These are phyloP conservation scores for Liparis tanakae DNA, from an alignment of 2,797 vertebrate genomes.

Conservation along the genomic window DNA sequence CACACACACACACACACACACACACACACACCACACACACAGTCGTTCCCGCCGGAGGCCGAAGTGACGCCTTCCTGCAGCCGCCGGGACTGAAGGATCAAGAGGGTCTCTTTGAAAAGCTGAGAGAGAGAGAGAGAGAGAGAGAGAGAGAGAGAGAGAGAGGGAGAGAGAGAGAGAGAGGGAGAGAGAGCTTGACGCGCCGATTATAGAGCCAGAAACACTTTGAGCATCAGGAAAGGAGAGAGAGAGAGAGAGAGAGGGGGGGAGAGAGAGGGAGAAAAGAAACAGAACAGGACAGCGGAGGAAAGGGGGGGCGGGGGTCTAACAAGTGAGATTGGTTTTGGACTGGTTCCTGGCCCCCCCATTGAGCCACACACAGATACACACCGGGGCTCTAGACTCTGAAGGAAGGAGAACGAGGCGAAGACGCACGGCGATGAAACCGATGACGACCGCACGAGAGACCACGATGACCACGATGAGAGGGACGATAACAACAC, in stretches of 20 bases:
- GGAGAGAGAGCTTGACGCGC: no score
- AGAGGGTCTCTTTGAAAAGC: no score
- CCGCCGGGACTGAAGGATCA: no score
- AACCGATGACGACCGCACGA: slow-evolving; percentile 33
- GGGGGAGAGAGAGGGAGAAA: slow-evolving; percentile 20
- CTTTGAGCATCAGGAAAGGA: slow-evolving; percentile 2
- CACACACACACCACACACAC: no score
- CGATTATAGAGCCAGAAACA: not conserved
- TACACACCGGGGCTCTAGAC: slow-evolving; percentile 66
- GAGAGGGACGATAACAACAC: slow-evolving; percentile 23
- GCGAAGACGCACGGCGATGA: slow-evolving; percentile 33
- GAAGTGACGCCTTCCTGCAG: no score
- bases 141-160: no score
- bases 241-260: slow-evolving; percentile 3
- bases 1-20: no score
- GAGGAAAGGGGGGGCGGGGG: slow-evolving; percentile 24
- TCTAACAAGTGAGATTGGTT: slow-evolving; percentile 62
- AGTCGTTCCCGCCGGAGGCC: no score
- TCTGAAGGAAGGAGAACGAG: slow-evolving; percentile 29
- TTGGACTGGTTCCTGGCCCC: slow-evolving; percentile 67
- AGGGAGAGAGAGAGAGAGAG: no score
- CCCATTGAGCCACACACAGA: slow-evolving; percentile 64
- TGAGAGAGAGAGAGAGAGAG: no score
- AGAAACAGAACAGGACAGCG: no score
- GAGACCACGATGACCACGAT: slow-evolving; percentile 16